Evolutionary conservation across 2,888 invertebrate genomes (phyloP), one percentile per base, ranked within the genome.

Genomic region (Tiphia femorata): DNA sequence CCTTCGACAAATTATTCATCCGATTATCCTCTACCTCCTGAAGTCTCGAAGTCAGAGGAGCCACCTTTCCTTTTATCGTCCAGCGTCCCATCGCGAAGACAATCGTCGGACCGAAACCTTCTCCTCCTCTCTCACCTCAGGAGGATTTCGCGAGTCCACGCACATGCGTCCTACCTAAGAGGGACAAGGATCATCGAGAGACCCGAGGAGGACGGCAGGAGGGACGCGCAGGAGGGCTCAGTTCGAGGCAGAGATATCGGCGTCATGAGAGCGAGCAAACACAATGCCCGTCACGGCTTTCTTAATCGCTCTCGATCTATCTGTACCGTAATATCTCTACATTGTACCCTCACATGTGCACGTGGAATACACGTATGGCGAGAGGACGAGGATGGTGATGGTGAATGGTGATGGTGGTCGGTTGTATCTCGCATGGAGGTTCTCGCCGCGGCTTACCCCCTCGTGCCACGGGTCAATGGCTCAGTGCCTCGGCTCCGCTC

Each of bases 231-330:
- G 23, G 23, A 42, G 20, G 23, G 20, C 25, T 23, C 38, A 40
- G 50, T 43, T 50, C 49, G 37, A 37, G 43, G 43, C 14, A 37
- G 51, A 44, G 51, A 49, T 47, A 57, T 35, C 37, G 48, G 54
- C 61, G 56, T 71, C 61, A 62, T 58, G 59, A 65, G 70, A 70
- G 58, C 62, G 54, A 48, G 48, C 67, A 71, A 75, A 76, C 75
- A 80, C 81, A 81, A 81, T 80, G 75, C 72, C 73, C 79, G 77
- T 80, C 81, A 80, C 77, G 79, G 77, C 80, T 80, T 81, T 81
- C 80, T 79, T 80, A 81, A 81, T 81, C 81, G 80, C 72, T 79
- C 77, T 74, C 78, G 75, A 79, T 80, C 80, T 78, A 74, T 79
- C 80, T 67, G 75, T 70, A 72, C 72, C 65, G 68, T 70, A 72